These are phyloP conservation scores for Nymphalis urticae DNA, from an alignment of 2,888 invertebrate species.

Conservation along the genomic window DNA sequence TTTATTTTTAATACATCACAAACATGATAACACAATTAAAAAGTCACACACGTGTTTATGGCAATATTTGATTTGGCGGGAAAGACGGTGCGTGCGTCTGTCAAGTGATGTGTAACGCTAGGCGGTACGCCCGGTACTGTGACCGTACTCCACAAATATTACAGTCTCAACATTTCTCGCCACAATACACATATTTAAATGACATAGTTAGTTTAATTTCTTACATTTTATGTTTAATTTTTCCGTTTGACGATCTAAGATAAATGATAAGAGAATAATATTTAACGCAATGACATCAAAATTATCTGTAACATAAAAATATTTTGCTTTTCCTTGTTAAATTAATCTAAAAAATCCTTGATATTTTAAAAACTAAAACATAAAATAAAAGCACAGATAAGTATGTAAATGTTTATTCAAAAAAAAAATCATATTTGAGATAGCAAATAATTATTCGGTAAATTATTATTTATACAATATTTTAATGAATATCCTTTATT, in stretches of 20 bases:
- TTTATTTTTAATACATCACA: conserved; percentile 42
- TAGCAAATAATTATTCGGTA: conserved; percentile 78
- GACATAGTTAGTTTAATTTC: conserved; percentile 1
- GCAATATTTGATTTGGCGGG: conserved; percentile 46
- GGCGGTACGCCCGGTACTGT: conserved; percentile 42
- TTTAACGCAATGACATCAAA: background rate
- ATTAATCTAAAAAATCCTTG: background rate
- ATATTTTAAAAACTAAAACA: background rate
- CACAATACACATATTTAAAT: conserved; percentile 8
- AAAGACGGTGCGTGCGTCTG: conserved; percentile 40
- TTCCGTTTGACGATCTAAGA: background rate
- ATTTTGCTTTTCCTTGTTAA: too few relatives aligned
- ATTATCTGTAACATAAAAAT: too few relatives aligned
- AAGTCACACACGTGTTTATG: conserved; percentile 32
- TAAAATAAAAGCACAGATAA: conserved; percentile 24
- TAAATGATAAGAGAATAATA: background rate
- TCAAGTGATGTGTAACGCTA: conserved; percentile 42
- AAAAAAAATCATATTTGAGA: conserved; percentile 79
- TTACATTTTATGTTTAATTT: background rate
- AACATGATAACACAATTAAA: conserved; percentile 47
- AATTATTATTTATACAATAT: conserved; percentile 75
- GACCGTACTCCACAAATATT: conserved; percentile 15
- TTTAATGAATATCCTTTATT: conserved; percentile 68
- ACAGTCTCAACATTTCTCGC: conserved; percentile 14
- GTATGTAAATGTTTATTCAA: conserved; percentile 78